Percentiles rank a stretch among this genome's conserved stretches.
Evolutionary conservation across 2,888 invertebrate species (phyloP).

Genomic region (Dasysyrphus tricinctus): DNA sequence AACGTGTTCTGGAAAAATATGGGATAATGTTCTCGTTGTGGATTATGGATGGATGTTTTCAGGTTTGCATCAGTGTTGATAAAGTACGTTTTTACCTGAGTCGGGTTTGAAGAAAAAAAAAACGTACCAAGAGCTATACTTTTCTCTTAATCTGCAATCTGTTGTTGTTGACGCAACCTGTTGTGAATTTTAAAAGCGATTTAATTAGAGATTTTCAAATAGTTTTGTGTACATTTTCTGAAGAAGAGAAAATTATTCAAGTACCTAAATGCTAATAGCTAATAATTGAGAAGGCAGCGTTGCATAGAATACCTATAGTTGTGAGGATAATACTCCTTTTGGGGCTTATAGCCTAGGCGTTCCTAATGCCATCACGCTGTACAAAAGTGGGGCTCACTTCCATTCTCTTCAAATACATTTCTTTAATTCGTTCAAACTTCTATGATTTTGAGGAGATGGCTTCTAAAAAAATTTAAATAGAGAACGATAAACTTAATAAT

Average conservation of each 20-base stretch:
- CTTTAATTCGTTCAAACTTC: no score
- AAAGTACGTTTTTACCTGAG: slow-evolving; percentile 1
- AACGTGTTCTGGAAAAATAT: slow-evolving; percentile 22
- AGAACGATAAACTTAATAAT: no score
- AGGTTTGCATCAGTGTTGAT: background rate
- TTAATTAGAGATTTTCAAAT: background rate
- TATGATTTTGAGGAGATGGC: no score
- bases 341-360: no score
- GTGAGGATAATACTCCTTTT: no score
- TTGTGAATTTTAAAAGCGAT: slow-evolving; percentile 12
- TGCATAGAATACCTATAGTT: no score
- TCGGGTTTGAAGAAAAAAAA: background rate
- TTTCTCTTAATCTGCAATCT: background rate
- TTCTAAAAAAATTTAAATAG: no score
- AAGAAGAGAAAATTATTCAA: background rate
- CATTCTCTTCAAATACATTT: no score
- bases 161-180: background rate
- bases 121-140: background rate
- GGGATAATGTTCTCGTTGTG: slow-evolving; percentile 19
- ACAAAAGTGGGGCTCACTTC: no score
- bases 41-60: background rate
- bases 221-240: background rate
- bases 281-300: no score
- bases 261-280: no score
- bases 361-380: no score